phyloP scores from a whole-genome alignment of 92 coral and sea anemone genomes.

The Anthopleura xanthogrammica region DNA sequence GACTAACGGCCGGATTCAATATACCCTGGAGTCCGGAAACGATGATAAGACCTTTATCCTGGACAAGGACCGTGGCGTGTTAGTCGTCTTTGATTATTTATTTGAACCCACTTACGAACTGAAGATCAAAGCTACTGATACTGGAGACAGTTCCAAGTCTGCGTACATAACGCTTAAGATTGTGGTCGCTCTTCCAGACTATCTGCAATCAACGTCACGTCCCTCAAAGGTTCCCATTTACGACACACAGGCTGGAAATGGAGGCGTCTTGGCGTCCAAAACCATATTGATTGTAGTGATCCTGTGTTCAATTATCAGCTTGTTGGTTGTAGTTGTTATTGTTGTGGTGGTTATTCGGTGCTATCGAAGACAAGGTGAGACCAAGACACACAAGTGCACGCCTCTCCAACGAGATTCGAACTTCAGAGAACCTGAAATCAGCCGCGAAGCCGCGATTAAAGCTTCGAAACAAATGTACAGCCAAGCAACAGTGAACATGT shows the following conservation, averaged over 20 bases:
- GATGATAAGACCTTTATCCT: constrained; percentile 58
- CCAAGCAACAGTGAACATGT: constrained; percentile 64
- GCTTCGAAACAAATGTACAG: constrained; percentile 91
- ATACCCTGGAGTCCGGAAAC: constrained; percentile 59
- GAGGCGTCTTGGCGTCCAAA: constrained; percentile 53
- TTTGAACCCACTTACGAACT: constrained; percentile 47
- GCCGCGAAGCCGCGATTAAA: constrained; percentile 78
- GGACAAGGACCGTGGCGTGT: constrained; percentile 60
- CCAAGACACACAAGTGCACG: constrained; percentile 16
- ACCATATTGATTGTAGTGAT: constrained; percentile 70
- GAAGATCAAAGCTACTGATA: constrained; percentile 68
- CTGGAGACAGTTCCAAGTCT: constrained; percentile 43
- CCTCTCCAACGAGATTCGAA: constrained; percentile 44
- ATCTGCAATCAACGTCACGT: neutral
- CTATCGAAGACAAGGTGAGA: constrained; percentile 46
- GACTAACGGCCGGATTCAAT: constrained; percentile 57
- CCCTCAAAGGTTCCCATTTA: constrained; percentile 30
- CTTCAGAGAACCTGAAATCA: constrained; percentile 77
- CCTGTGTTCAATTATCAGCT: constrained; percentile 56
- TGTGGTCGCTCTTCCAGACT: constrained; percentile 17
- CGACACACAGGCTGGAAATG: constrained; percentile 36
- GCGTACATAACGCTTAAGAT: constrained; percentile 49
- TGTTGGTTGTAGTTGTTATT: constrained; percentile 41
- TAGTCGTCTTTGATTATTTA: constrained; percentile 51
- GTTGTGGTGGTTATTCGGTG: constrained; percentile 52